Percentiles rank a stretch among this genome's conserved stretches.
Evolutionary conservation across 2,888 invertebrate genomes (phyloP).

Genomic region (Diplazon laetatorius): DNA sequence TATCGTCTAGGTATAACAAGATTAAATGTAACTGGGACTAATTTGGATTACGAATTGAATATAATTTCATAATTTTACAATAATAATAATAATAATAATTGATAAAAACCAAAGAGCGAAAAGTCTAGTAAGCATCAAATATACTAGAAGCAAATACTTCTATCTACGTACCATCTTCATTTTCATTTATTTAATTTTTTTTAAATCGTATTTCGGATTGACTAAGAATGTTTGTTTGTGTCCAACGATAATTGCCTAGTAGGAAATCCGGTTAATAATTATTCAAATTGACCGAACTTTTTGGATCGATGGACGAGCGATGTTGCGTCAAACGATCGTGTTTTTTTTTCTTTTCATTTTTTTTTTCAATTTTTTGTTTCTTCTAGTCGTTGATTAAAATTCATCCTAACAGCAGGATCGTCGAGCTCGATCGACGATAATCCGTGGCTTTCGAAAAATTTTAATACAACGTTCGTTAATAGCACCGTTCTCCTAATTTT

Average conservation of each 20-base stretch:
- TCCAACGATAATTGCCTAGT: constrained; percentile 63
- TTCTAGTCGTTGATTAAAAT: neutral
- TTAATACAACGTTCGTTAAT: constrained; percentile 59
- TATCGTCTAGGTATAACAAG: constrained; percentile 53
- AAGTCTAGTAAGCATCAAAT: constrained; percentile 50
- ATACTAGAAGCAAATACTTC: constrained; percentile 49
- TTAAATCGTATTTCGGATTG: constrained; percentile 57
- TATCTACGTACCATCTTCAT: constrained; percentile 40
- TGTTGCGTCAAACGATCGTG: constrained; percentile 43
- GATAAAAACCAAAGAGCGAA: constrained; percentile 26
- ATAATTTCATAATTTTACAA: constrained; percentile 43
- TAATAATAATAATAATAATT: constrained; percentile 40
- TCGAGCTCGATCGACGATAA: constrained; percentile 18
- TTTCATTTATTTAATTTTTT: too few relatives aligned
- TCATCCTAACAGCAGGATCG: constrained; percentile 2
- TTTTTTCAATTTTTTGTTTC: constrained; percentile 26
- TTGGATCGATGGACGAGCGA: constrained; percentile 53
- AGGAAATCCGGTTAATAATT: constrained; percentile 60
- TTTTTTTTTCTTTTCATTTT: constrained; percentile 43
- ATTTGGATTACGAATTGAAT: constrained; percentile 48
- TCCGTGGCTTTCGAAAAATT: neutral
- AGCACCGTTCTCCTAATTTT: constrained; percentile 67
- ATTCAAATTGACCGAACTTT: constrained; percentile 64
- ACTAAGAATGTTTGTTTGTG: constrained; percentile 60
- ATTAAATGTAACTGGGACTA: constrained; percentile 56